These are phyloP conservation scores for Geococcyx californianus DNA, from an alignment of 2,113 vertebrate species.

Conservation along the genomic window DNA sequence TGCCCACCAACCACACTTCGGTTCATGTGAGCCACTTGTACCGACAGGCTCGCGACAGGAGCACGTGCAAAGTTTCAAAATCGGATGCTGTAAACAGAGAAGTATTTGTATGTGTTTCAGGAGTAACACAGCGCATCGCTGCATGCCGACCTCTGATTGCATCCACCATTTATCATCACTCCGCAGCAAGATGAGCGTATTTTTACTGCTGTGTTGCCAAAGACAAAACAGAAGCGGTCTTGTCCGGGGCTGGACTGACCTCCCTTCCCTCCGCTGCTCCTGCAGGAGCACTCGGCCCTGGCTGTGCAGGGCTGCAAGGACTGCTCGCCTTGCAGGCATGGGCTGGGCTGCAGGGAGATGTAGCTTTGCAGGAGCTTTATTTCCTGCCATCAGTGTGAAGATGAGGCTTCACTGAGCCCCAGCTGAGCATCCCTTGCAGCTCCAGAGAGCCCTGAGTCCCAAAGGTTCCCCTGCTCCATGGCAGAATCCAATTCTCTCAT, in stretches of 20 bases:
- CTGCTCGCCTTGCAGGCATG: background rate
- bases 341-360: background rate
- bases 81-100: slow-evolving; percentile 15
- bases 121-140: background rate
- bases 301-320: background rate
- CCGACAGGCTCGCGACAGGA: background rate
- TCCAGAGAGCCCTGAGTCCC: background rate
- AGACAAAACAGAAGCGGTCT: background rate
- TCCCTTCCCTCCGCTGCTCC: background rate
- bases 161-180: background rate
- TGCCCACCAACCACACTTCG: background rate
- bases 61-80: slow-evolving; percentile 22
- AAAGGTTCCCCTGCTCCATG: background rate
- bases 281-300: background rate
- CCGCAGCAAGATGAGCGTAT: background rate
- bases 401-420: background rate
- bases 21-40: accelerated
- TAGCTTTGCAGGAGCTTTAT: background rate
- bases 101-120: background rate
- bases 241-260: background rate
- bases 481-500: accelerated
- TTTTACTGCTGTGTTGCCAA: slow-evolving; percentile 22
- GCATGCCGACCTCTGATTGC: slow-evolving; percentile 17
- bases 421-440: background rate
- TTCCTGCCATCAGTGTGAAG: background rate